A percentile compares a stretch with the other conserved stretches of the same genome.
Conservation (phyloP, 2,797 vertebrate species). For the Acanthopagrus latus region DNA sequence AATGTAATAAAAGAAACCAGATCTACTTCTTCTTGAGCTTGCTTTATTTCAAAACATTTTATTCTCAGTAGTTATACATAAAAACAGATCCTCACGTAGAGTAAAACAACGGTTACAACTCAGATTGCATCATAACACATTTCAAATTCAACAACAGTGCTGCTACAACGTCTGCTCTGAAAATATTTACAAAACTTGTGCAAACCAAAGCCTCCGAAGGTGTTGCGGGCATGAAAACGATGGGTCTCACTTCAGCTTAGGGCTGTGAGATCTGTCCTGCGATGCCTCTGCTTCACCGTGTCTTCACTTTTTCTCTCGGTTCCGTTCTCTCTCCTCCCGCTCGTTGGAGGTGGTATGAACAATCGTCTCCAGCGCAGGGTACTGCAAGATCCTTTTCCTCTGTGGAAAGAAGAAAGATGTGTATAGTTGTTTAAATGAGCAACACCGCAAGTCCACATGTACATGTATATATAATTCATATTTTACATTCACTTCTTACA, state of each 20-base stretch:
- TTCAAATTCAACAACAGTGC: slow-evolving; percentile 24
- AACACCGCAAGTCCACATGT: background rate
- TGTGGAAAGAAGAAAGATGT: slow-evolving; percentile 57
- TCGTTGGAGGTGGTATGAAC: slow-evolving; percentile 78
- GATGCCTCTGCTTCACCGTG: background rate
- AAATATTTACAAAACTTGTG: slow-evolving; percentile 63
- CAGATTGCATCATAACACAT: slow-evolving; percentile 14
- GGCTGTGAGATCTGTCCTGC: slow-evolving; percentile 6
- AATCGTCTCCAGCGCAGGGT: slow-evolving; percentile 84
- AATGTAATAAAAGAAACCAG: slow-evolving; percentile 47
- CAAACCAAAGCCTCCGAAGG: slow-evolving; percentile 44
- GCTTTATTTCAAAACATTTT: slow-evolving; percentile 59
- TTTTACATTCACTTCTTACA: background rate
- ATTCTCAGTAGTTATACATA: slow-evolving; percentile 13
- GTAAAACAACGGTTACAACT: slow-evolving; percentile 36
- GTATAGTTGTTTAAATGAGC: slow-evolving; percentile 3
- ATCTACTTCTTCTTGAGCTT: slow-evolving; percentile 45
- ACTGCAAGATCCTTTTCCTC: slow-evolving; percentile 81
- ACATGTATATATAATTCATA: background rate
- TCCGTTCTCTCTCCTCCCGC: slow-evolving; percentile 71
- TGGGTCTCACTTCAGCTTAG: slow-evolving; percentile 17
- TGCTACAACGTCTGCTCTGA: slow-evolving; percentile 72
- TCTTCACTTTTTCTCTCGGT: slow-evolving; percentile 50
- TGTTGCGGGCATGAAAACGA: slow-evolving; percentile 17
- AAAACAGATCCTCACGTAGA: slow-evolving; percentile 22